Evolutionary conservation across 2,797 vertebrate species (phyloP).

Genomic region (Yasuhikotakia modesta): DNA sequence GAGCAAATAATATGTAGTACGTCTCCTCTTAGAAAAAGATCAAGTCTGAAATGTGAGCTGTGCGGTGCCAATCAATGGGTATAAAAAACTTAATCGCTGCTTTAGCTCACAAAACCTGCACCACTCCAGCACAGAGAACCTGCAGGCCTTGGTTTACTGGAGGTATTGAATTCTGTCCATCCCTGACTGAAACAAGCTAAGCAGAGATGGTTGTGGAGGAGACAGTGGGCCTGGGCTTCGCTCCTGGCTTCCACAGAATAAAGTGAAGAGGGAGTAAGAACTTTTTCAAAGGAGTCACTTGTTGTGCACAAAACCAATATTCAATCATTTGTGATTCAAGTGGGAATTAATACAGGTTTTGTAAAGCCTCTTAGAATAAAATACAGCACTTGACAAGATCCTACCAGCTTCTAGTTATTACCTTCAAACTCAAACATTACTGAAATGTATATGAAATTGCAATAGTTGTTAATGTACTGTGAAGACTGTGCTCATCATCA

Average conservation of each 20-base stretch:
- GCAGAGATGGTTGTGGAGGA: constrained; percentile 12
- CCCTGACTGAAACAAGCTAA: constrained; percentile 27
- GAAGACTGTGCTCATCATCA: neutral
- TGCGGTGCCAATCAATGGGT: constrained; percentile 19
- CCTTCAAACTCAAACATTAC: constrained; percentile 17
- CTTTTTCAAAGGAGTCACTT: constrained; percentile 19
- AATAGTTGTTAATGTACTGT: constrained; percentile 6
- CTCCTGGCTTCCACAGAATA: neutral
- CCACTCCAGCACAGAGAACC: constrained; percentile 3
- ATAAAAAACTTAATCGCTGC: neutral
- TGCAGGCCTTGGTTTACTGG: constrained; percentile 12
- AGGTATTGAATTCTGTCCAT: constrained; percentile 26
- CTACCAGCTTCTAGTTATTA: constrained; percentile 20
- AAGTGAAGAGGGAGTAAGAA: neutral
- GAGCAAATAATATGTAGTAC: neutral
- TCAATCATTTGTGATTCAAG: constrained; percentile 51
- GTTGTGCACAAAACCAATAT: constrained; percentile 40
- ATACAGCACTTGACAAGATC: constrained; percentile 24
- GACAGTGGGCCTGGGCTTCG: constrained; percentile 8
- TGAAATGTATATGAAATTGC: constrained; percentile 13
- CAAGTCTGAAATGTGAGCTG: constrained; percentile 2
- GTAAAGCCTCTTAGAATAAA: constrained; percentile 36
- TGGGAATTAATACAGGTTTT: constrained; percentile 39
- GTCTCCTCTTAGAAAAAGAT: neutral
- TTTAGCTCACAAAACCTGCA: constrained; percentile 12